Evolutionary conservation across 1,140 invertebrate genomes (phyloP), one percentile per base, ranked within the genome.

Genomic region (Polypedilum vanderplanki): DNA sequence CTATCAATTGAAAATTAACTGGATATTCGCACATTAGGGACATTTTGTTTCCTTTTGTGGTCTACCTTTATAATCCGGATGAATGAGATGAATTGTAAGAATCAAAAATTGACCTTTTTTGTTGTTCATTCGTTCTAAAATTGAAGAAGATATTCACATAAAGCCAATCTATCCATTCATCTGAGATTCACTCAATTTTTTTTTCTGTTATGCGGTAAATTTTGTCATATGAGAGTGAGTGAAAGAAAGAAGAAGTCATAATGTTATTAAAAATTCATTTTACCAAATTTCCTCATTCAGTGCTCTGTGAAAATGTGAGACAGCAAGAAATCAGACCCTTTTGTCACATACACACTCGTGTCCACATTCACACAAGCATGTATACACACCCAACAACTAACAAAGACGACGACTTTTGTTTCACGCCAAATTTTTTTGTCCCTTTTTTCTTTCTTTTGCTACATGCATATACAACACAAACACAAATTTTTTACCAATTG

Each of bases 261-360:
- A 70, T 70, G 65, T 70, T 70, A 70, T 70, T 70, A 70, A 70
- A 70, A 70, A 70, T 70, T 70, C 65, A 70, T 70, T 70, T 70
- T 10, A 22, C 65, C 46, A 57, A 57, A 57, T 57, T 57, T 57
- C n/a, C 46, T 15, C 10, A 18, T 70, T 70, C 65, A 33, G 2
- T 33, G 24, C 3, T 10, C 8, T 20, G 65, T 22, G 65, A 70
- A 3, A 70, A 22, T 20, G 10, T 20, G 9, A 22, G 65, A 8
- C 17, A 20, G 9, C 65, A 20, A 8, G 17, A 70, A 18, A 9
- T n/a, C 5, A 18, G 65, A 70, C 65, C 65, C 20, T 22, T 70
- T 70, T 70, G 46, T 12, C 46, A n/a, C 46, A 57, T n/a, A n/a
- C 46, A 57, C 4, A n/a, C n/a, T 57, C n/a, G 46, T 12, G 46